Evolutionary conservation across 2,797 vertebrate species (phyloP).

Genomic region (Sebastes reedi): DNA sequence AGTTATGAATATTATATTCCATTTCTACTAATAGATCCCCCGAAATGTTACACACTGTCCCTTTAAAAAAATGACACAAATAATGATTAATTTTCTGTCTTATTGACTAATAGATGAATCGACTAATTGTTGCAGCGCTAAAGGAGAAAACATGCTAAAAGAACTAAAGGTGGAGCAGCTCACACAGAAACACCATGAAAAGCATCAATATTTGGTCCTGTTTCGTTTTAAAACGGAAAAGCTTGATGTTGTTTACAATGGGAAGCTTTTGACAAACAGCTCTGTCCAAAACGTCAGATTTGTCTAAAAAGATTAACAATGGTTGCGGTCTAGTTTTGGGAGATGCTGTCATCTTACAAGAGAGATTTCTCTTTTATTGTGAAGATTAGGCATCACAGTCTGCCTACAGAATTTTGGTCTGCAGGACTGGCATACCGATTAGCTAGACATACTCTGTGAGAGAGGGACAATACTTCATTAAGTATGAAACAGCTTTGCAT

Average conservation of each 20-base stretch:
- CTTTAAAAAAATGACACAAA: not conserved
- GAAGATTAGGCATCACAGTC: constrained; percentile 5
- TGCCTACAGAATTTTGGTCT: not conserved
- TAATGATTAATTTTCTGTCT: not conserved
- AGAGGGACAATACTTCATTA: not conserved
- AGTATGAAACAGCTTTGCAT: not conserved
- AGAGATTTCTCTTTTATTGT: not conserved
- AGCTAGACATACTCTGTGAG: not conserved
- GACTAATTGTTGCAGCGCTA: not conserved
- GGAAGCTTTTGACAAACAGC: not conserved
- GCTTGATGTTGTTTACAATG: not conserved
- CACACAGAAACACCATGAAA: not conserved
- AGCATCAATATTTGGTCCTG: not conserved
- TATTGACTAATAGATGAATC: not conserved
- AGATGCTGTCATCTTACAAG: constrained; percentile 16
- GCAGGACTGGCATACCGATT: not conserved
- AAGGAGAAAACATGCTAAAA: not conserved
- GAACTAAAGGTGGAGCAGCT: not conserved
- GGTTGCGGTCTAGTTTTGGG: not conserved
- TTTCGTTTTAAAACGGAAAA: not conserved
- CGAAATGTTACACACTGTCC: too few species aligned
- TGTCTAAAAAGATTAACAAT: constrained; percentile 19
- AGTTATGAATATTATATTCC: too few species aligned
- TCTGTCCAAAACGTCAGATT: constrained; percentile 15
- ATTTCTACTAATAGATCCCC: too few species aligned